These are phyloP conservation scores for Onychostruthus taczanowskii DNA, from an alignment of 2,113 vertebrate genomes.

Conservation along the genomic window DNA sequence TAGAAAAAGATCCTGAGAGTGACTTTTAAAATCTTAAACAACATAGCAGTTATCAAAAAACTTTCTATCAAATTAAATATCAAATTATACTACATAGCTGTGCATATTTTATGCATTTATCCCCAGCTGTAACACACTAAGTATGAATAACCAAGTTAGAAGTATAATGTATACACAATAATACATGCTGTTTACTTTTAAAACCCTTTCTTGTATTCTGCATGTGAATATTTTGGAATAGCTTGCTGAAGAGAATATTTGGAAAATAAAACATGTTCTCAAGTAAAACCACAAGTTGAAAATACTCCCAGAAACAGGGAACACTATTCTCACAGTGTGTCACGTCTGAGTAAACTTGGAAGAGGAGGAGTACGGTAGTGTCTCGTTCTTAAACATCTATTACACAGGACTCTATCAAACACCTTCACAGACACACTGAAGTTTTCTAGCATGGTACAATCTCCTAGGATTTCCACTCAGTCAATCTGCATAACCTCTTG, in stretches of 20 bases:
- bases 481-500: not conserved
- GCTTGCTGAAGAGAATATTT: not conserved
- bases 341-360: not conserved
- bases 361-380: not conserved
- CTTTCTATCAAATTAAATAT: not conserved
- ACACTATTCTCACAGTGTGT: not conserved
- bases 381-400: not conserved
- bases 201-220: not conserved
- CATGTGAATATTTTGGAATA: not conserved
- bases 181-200: not conserved
- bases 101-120: not conserved
- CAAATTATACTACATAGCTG: not conserved
- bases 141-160: not conserved
- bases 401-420: not conserved
- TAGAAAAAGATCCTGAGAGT: not conserved
- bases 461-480: not conserved
- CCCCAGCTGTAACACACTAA: not conserved
- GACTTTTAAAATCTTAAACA: not conserved
- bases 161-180: not conserved
- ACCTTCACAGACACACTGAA: not conserved
- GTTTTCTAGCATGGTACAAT: not conserved
- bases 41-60: not conserved
- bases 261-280: not conserved
- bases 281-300: not conserved
- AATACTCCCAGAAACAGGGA: not conserved